These are phyloP conservation scores for Bathynomus jamesi DNA, from an alignment of 1,140 invertebrate genomes.

Conservation along the genomic window DNA sequence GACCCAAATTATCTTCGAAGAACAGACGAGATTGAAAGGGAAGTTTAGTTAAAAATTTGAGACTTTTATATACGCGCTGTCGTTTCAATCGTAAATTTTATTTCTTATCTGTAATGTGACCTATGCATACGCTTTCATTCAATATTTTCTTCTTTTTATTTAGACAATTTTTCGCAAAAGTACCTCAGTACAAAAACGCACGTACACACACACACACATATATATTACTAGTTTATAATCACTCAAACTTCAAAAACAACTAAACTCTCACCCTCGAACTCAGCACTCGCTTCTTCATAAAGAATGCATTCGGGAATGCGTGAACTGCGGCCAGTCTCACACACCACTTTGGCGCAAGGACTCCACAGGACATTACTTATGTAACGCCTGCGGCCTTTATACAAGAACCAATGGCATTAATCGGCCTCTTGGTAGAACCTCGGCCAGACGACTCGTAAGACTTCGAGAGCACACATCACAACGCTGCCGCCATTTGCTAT, in stretches of 20 bases:
- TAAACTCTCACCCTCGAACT: background rate
- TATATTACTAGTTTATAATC: background rate
- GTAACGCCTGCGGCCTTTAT: conserved; percentile 87
- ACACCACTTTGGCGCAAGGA: conserved; percentile 94
- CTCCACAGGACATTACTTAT: conserved; percentile 94
- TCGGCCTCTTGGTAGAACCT: conserved; percentile 61
- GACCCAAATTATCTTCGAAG: too few species aligned
- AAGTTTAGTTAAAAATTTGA: too few species aligned
- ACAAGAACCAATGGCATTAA: conserved; percentile 77
- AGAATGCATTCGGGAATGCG: conserved; percentile 65
- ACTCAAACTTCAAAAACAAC: background rate
- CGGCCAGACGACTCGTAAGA: conserved; percentile 16
- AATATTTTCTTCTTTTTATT: too few species aligned
- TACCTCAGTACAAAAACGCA: too few species aligned
- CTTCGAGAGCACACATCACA: background rate
- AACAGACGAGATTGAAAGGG: too few species aligned
- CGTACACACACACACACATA: too few species aligned
- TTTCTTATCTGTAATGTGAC: too few species aligned
- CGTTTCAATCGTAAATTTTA: too few species aligned
- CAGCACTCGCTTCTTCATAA: background rate
- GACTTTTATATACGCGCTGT: too few species aligned
- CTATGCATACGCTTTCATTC: too few species aligned
- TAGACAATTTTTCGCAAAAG: too few species aligned
- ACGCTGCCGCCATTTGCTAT: background rate
- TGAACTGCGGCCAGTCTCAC: conserved; percentile 91